Conservation (phyloP, 2,113 vertebrate genomes). For the Ploceus nigricollis region DNA sequence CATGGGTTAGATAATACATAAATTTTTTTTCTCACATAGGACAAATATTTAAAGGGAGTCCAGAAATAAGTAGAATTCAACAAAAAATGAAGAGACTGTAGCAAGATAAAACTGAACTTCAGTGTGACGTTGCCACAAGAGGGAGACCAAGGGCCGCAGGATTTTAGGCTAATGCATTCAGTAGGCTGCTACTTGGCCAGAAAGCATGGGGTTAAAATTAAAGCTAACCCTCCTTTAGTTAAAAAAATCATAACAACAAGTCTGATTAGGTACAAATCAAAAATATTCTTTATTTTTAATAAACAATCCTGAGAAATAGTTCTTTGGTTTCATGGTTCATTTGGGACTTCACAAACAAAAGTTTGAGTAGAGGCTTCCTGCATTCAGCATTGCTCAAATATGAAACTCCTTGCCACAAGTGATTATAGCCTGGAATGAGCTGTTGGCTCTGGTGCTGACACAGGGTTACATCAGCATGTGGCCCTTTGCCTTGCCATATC, state of each 20-base stretch:
- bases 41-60: neutral
- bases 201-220: neutral
- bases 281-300: neutral
- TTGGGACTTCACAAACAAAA: neutral
- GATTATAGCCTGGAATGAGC: neutral
- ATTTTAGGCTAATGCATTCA: neutral
- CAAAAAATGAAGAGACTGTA: neutral
- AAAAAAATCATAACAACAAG: neutral
- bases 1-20: neutral
- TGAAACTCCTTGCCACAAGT: neutral
- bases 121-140: constrained; percentile 17
- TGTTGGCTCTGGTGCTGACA: neutral
- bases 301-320: neutral
- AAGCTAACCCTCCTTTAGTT: neutral
- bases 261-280: neutral
- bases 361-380: neutral
- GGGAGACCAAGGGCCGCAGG: neutral
- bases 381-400: neutral
- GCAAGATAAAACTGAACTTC: neutral
- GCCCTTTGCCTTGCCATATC: neutral
- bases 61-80: neutral
- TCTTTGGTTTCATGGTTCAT: neutral
- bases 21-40: neutral
- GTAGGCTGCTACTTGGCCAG: neutral
- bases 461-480: neutral